Percentiles rank a stretch among this genome's conserved stretches.
These are phyloP conservation scores for Phrynosoma blainvillii DNA, from an alignment of 2,113 vertebrate genomes.

Conservation along the genomic window DNA sequence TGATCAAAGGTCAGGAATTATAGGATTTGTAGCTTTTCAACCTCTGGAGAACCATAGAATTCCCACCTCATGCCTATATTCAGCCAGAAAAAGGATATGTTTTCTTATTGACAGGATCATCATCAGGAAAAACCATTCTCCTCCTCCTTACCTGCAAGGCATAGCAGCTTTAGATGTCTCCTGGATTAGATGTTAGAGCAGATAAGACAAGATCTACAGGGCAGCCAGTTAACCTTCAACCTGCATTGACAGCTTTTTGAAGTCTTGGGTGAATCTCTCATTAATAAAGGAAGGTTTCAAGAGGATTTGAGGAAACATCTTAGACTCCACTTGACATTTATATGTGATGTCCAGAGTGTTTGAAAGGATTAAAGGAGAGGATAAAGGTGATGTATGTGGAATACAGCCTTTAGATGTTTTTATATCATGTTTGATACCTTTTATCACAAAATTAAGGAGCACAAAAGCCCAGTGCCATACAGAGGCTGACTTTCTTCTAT, in stretches of 20 bases:
- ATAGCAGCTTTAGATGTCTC: not conserved
- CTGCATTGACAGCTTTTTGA: conserved; percentile 12
- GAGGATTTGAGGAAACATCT: conserved; percentile 12
- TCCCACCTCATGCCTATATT: not conserved
- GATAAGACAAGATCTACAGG: not conserved
- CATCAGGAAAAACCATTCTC: not conserved
- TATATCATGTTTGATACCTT: conserved; percentile 10
- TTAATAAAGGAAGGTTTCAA: conserved; percentile 29
- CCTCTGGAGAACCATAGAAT: not conserved
- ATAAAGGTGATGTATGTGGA: not conserved
- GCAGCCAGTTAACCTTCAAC: conserved; percentile 14
- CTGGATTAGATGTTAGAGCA: not conserved
- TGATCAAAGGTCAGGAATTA: not conserved
- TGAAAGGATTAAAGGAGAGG: conserved; percentile 27
- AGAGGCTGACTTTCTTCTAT: not conserved
- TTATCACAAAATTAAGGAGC: not conserved
- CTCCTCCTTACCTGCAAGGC: not conserved
- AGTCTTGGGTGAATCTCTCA: not conserved
- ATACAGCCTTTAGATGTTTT: conserved; percentile 22
- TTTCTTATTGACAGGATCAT: not conserved
- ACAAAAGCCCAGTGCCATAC: not conserved
- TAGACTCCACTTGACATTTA: conserved; percentile 1
- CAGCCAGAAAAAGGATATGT: not conserved
- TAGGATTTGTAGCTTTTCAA: not conserved
- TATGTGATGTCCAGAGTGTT: not conserved